Evolutionary conservation across 2,113 vertebrate genomes (phyloP).

Genomic region (Micronisus gabar): DNA sequence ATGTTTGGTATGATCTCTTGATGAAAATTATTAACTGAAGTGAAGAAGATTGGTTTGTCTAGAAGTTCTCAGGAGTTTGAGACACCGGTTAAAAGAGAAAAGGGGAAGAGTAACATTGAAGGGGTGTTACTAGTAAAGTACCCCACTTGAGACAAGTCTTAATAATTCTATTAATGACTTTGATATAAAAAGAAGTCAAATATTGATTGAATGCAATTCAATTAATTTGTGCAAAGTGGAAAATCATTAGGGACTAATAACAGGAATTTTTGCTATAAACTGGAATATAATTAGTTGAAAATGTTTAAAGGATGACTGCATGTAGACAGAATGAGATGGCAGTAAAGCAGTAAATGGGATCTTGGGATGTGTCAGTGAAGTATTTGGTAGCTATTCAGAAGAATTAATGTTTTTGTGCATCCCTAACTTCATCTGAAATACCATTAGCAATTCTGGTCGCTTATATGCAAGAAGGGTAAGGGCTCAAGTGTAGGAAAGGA

Average conservation of each 20-base stretch:
- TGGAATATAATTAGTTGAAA: neutral
- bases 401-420: neutral
- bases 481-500: neutral
- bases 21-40: neutral
- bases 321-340: neutral
- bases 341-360: neutral
- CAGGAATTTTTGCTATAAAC: neutral
- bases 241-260: neutral
- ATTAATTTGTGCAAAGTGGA: neutral
- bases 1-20: neutral
- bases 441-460: neutral
- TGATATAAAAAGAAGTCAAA: neutral
- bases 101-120: neutral
- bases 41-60: neutral
- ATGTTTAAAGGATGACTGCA: neutral
- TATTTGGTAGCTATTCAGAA: neutral
- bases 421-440: neutral
- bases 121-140: neutral
- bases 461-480: neutral
- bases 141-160: neutral
- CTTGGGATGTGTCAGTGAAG: neutral
- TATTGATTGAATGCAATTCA: neutral
- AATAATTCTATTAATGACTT: neutral
- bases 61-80: neutral
- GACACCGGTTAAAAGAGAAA: neutral